Base-by-base conservation (phyloP, 2,113 vertebrate genomes). In the Acinonyx jubatus region DNA sequence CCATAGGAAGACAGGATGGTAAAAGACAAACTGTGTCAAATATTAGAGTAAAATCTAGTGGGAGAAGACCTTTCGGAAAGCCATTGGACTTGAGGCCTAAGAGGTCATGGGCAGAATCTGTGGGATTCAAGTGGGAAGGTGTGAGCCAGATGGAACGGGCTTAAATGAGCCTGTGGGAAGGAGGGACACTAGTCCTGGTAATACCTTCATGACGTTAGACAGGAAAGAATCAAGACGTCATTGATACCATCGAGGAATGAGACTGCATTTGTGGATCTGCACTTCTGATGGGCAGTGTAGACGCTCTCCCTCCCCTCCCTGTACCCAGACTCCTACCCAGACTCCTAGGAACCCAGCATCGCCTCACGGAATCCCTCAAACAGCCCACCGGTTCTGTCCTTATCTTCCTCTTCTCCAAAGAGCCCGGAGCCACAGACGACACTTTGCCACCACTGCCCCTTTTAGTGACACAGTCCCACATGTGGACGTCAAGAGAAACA, bases 321-420 rank as follows among this genome's bases (percentile, higher is more conserved):
- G 15, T 10, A 4, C 23, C 9, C 19, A 45, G 33, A 10, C 52
- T 52, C 19, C 57, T 13, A 6, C 33, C 9, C 15, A 45, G 38
- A 13, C 52, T 61, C 19, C 0, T 9, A 36, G 68, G 68, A 23
- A 21, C 41, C 4, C 5, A 38, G 69, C 0, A 2, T 5, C 27
- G 63, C 81, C 38, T 78, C 27, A 19, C 1, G 0, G 52, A 15
- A 7, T 10, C 50, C 52, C 29, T 57, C 31, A 14, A 7, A 48
- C 25, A 29, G 3, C 25, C 27, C 73, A 9, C 38, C 3, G 14
- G 19, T 57, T 92, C 73, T 81, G 10, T 23, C 41, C 13, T n/a
- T 57, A 52, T 38, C 36, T n/a, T 36, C 41, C 63, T 31, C 88
- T 90, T 82, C 61, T 0, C 41, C 23, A 73, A 79, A 33, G 48